Percentiles rank a stretch among this genome's conserved stretches.
Evolutionary conservation across 2,797 vertebrate species (phyloP).

Genomic region (Clamator glandarius): DNA sequence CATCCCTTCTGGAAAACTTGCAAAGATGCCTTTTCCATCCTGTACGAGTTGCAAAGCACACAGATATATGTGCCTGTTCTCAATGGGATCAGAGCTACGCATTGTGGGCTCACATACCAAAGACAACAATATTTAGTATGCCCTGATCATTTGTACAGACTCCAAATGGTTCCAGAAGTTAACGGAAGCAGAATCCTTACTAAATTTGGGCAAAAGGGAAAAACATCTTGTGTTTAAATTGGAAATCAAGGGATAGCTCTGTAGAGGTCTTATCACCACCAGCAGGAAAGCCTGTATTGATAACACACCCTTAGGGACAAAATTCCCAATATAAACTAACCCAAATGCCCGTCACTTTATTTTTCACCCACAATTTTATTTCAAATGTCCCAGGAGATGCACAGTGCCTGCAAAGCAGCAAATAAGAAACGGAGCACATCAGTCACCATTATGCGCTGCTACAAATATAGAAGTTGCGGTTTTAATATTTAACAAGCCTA

Average conservation of each 20-base stretch:
- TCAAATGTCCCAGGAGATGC: not conserved
- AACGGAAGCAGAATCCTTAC: not conserved
- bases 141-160: not conserved
- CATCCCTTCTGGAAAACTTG: not conserved
- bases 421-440: not conserved
- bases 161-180: not conserved
- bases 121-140: not conserved
- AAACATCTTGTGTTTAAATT: not conserved
- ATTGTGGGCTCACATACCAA: fast-evolving
- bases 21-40: not conserved
- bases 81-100: not conserved
- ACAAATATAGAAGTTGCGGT: not conserved
- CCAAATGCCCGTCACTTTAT: not conserved
- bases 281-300: not conserved
- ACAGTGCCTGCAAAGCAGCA: not conserved
- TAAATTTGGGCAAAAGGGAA: not conserved
- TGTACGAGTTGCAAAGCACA: not conserved
- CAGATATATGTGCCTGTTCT: not conserved
- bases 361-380: not conserved
- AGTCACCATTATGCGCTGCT: not conserved
- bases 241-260: not conserved
- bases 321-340: not conserved
- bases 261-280: not conserved
- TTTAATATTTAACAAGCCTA: not conserved
- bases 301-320: not conserved